A percentile compares a stretch with the other conserved stretches of the same genome.
phyloP scores from a whole-genome alignment of 2,888 invertebrate species.

The Drosophila rubida region DNA sequence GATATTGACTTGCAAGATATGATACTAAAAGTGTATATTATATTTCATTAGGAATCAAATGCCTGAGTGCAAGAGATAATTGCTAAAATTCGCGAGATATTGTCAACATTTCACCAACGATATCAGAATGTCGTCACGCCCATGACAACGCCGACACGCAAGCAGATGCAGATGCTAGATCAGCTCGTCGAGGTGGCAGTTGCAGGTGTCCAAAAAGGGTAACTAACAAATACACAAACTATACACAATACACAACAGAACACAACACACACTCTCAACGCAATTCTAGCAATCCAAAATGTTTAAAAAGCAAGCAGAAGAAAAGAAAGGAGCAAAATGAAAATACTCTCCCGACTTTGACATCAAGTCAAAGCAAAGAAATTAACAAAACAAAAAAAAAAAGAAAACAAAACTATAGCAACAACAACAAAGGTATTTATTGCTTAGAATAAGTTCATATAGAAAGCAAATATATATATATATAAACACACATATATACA shows the following conservation, averaged over 20 bases:
- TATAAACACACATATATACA: slow-evolving; percentile 3
- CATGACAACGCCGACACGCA: slow-evolving; percentile 82
- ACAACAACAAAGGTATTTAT: slow-evolving; percentile 64
- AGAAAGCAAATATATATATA: slow-evolving; percentile 24
- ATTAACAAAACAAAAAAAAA: slow-evolving; percentile 1
- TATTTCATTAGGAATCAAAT: slow-evolving; percentile 89
- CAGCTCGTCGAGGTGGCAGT: slow-evolving; percentile 53
- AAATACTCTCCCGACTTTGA: slow-evolving; percentile 35
- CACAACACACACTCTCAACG: slow-evolving; percentile 35
- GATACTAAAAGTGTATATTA: neutral
- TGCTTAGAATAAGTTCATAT: slow-evolving; percentile 69
- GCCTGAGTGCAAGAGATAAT: slow-evolving; percentile 95
- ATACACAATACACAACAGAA: slow-evolving; percentile 23
- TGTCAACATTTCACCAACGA: slow-evolving; percentile 88
- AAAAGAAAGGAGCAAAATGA: slow-evolving; percentile 29
- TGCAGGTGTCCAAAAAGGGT: slow-evolving; percentile 46
- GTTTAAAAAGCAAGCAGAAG: slow-evolving; percentile 28
- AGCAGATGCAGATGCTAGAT: slow-evolving; percentile 69
- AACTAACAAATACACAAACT: slow-evolving; percentile 38
- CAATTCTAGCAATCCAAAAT: slow-evolving; percentile 66
- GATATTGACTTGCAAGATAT: neutral
- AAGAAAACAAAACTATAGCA: slow-evolving; percentile 12
- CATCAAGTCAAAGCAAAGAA: slow-evolving; percentile 37
- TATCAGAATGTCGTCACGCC: slow-evolving; percentile 86
- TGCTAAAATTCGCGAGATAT: slow-evolving; percentile 92